These are phyloP conservation scores for Tyrannus savana DNA, from an alignment of 2,113 vertebrate genomes.

Conservation along the genomic window DNA sequence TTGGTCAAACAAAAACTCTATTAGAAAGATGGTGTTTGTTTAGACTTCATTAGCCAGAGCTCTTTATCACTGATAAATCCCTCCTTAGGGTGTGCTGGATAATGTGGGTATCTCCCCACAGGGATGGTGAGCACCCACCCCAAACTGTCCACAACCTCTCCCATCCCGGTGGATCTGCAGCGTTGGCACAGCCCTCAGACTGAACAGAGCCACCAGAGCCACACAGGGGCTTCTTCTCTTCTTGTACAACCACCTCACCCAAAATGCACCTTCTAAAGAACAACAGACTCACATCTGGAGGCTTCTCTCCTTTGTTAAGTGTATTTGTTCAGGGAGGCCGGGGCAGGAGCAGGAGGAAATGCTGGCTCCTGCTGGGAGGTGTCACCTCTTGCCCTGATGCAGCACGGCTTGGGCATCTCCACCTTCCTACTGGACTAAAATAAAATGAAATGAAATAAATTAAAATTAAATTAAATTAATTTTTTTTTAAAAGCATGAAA, in stretches of 20 bases:
- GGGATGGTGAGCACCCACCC: background rate
- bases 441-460: background rate
- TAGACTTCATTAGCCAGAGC: background rate
- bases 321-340: rapidly evolving
- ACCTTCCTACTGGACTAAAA: background rate
- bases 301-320: background rate
- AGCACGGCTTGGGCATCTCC: background rate
- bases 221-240: rapidly evolving
- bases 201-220: background rate
- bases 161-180: rapidly evolving
- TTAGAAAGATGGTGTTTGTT: background rate
- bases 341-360: background rate
- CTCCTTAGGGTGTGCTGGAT: rapidly evolving
- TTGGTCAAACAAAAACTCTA: background rate
- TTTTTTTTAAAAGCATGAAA: background rate
- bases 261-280: rapidly evolving
- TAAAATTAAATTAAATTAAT: rapidly evolving
- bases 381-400: background rate
- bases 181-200: background rate
- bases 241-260: background rate
- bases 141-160: rapidly evolving
- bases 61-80: background rate
- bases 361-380: background rate
- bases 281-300: rapidly evolving
- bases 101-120: rapidly evolving